Conservation (phyloP, 2,888 invertebrate species). For the Lamellibrachia columna region DNA sequence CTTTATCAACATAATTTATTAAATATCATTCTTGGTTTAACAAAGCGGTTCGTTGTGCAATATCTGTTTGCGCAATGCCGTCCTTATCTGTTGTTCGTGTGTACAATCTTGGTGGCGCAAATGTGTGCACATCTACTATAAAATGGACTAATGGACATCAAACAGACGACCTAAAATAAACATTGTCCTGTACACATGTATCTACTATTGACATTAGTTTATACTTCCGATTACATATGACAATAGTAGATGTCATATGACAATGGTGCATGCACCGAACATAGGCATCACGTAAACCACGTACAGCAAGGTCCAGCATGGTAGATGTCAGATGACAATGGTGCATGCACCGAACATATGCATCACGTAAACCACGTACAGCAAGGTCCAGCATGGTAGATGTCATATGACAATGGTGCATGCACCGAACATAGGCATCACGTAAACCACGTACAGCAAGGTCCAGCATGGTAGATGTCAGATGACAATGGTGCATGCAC, state of each 20-base stretch:
- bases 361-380: no score
- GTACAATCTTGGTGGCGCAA: neutral
- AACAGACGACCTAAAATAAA: neutral
- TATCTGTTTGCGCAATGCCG: neutral
- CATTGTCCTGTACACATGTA: neutral
- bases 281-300: neutral
- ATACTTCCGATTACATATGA: neutral
- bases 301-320: neutral
- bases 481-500: no score
- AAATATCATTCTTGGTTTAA: neutral
- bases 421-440: no score
- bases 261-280: neutral
- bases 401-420: no score
- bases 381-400: no score
- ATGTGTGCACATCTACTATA: neutral
- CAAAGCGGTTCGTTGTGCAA: neutral
- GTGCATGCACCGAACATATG: neutral
- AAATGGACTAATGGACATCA: neutral
- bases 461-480: no score
- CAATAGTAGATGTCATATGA: neutral
- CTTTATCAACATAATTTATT: neutral
- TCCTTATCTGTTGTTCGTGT: neutral
- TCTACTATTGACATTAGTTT: neutral
- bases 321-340: neutral
- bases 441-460: no score